Conservation (phyloP, 2,888 invertebrate species). For the Xestoiulus laeticollis region DNA sequence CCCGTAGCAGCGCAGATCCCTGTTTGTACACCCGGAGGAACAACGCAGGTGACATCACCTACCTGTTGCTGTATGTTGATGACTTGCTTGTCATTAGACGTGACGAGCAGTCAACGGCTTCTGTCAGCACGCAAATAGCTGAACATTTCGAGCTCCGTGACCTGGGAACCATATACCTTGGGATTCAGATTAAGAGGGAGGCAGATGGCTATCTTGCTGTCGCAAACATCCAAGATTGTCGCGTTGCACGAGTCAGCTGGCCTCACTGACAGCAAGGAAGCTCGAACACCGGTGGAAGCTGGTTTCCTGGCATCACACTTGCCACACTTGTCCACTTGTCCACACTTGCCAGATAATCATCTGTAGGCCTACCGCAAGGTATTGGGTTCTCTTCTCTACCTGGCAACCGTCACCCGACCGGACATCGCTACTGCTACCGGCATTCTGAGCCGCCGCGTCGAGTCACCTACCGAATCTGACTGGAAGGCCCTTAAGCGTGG, state of each 20-base stretch:
- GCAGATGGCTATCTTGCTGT: background rate
- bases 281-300: background rate
- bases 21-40: background rate
- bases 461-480: slow-evolving; percentile 56
- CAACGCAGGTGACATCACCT: background rate
- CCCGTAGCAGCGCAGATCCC: background rate
- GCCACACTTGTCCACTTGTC: too few species aligned
- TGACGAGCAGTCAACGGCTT: background rate
- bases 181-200: background rate
- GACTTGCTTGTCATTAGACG: background rate
- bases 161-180: background rate
- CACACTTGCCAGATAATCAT: background rate
- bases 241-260: background rate
- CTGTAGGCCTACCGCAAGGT: slow-evolving; percentile 57
- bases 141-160: background rate
- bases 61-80: background rate
- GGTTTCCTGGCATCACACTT: background rate
- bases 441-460: slow-evolving; percentile 57
- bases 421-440: slow-evolving; percentile 58
- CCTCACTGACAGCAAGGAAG: background rate
- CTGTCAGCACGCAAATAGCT: background rate
- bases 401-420: slow-evolving; percentile 57
- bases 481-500: slow-evolving; percentile 61
- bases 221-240: background rate
- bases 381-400: slow-evolving; percentile 58